Percentiles rank a stretch among this genome's conserved stretches.
Conservation (phyloP, 2,113 vertebrate species). For the Centropristis striata region DNA sequence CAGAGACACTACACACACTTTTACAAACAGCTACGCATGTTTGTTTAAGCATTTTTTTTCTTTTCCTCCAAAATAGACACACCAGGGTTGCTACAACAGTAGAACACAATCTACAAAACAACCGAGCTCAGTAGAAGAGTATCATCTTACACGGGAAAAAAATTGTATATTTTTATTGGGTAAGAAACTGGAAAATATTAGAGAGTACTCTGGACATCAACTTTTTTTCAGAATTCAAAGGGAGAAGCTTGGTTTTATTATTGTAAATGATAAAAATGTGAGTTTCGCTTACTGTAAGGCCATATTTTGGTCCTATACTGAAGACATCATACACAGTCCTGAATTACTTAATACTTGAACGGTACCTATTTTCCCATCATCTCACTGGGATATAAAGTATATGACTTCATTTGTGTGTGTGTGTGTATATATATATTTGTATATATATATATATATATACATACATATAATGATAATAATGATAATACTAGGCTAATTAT, state of each 20-base stretch:
- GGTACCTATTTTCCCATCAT: no score
- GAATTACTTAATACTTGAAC: no score
- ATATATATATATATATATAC: no score
- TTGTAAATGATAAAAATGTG: background rate
- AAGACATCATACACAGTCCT: background rate
- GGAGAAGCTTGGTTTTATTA: slow-evolving; percentile 38
- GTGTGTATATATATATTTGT: no score
- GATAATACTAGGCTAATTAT: no score
- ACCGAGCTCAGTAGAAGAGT: slow-evolving; percentile 74
- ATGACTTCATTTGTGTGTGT: no score
- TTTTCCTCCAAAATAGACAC: slow-evolving; percentile 80
- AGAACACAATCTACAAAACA: slow-evolving; percentile 81
- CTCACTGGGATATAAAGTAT: no score
- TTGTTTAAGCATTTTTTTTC: slow-evolving; percentile 79
- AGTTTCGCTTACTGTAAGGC: slow-evolving; percentile 1
- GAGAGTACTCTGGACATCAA: slow-evolving; percentile 38
- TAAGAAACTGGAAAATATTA: slow-evolving; percentile 78
- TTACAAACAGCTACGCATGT: slow-evolving; percentile 64
- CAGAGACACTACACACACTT: slow-evolving; percentile 42
- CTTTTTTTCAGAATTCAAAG: slow-evolving; percentile 45
- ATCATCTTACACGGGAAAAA: slow-evolving; percentile 73
- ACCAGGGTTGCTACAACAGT: slow-evolving; percentile 85
- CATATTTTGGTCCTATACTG: background rate
- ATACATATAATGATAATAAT: no score
- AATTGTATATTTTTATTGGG: slow-evolving; percentile 68